Evolutionary conservation across 1,140 invertebrate genomes (phyloP).

Genomic region (Hetaerina americana): DNA sequence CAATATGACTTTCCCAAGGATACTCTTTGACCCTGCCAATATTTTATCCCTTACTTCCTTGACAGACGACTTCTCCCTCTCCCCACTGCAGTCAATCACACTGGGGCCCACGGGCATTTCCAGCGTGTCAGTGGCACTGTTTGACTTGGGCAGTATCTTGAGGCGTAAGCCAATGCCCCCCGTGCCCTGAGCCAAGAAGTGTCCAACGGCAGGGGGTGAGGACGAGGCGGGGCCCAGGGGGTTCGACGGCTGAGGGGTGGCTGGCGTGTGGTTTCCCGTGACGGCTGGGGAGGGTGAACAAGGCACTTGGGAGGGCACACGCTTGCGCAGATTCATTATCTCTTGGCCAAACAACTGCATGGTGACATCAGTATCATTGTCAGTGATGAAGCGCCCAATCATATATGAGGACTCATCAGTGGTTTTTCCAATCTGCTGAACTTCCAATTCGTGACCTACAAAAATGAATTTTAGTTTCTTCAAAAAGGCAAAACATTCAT

Average conservation of each 20-base stretch:
- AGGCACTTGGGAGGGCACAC: slow-evolving; percentile 23
- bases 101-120: too few relatives aligned
- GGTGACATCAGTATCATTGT: slow-evolving; percentile 58
- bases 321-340: slow-evolving; percentile 47
- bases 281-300: background rate
- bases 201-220: background rate
- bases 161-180: background rate
- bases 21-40: slow-evolving; percentile 57
- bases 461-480: too few relatives aligned
- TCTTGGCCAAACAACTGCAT: slow-evolving; percentile 56
- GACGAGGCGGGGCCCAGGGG: too few relatives aligned
- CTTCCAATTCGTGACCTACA: slow-evolving; percentile 74
- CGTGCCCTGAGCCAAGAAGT: background rate
- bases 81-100: background rate
- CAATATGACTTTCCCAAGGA: slow-evolving; percentile 65
- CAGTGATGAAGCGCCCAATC: slow-evolving; percentile 64
- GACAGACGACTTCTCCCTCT: slow-evolving; percentile 24
- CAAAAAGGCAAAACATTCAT: too few relatives aligned
- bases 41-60: slow-evolving; percentile 63
- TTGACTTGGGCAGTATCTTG: background rate
- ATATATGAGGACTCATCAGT: slow-evolving; percentile 74
- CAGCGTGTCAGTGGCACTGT: background rate
- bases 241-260: background rate
- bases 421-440: slow-evolving; percentile 54
- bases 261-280: background rate